Evolutionary conservation across 2,797 vertebrate genomes (phyloP).

Genomic region (Prunella strophiata): DNA sequence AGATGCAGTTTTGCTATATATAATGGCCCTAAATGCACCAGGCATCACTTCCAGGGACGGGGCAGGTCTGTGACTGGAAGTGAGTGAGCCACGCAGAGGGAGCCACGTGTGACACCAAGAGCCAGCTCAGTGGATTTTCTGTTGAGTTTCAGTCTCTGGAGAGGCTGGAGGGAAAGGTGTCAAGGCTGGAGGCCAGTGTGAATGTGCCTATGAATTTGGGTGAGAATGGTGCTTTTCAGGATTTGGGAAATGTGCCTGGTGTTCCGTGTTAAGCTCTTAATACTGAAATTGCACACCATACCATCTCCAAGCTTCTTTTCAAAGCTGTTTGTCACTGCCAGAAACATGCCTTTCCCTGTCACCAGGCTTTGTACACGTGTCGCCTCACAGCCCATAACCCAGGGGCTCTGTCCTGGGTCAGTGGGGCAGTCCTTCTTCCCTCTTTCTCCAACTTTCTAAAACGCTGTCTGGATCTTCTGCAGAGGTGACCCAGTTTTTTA

Average conservation of each 20-base stretch:
- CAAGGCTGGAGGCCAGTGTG: neutral
- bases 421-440: neutral
- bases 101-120: neutral
- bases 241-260: neutral
- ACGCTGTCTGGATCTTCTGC: neutral
- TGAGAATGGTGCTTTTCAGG: neutral
- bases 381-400: neutral
- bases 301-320: neutral
- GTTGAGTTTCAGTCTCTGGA: neutral
- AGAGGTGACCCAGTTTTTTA: neutral
- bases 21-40: neutral
- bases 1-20: neutral
- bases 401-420: neutral
- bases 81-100: neutral
- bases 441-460: neutral
- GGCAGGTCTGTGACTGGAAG: neutral
- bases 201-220: neutral
- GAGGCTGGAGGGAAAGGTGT: neutral
- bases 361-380: neutral
- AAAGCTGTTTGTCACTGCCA: neutral
- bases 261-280: neutral
- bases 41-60: neutral
- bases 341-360: neutral
- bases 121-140: neutral
- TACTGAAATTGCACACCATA: neutral